These are phyloP conservation scores for Tetranychus piercei DNA, from an alignment of 2,888 invertebrate species.

Conservation along the genomic window DNA sequence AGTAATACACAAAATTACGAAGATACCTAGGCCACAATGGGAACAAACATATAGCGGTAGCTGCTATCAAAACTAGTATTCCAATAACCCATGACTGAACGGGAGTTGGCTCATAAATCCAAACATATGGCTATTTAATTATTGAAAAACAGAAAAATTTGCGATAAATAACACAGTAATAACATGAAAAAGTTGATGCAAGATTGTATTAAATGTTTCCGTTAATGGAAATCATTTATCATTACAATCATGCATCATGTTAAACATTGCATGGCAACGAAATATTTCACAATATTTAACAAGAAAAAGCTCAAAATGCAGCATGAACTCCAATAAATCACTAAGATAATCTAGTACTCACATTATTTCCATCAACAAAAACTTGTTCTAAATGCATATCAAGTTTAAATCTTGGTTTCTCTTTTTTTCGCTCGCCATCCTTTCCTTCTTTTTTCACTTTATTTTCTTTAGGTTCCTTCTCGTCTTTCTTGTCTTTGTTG, in stretches of 20 bases:
- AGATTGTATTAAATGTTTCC: background rate
- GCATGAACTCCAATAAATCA: too few relatives aligned
- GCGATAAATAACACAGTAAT: background rate
- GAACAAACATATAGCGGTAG: slow-evolving; percentile 87
- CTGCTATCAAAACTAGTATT: slow-evolving; percentile 56
- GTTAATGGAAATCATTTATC: background rate
- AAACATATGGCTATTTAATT: slow-evolving; percentile 51
- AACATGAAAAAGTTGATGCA: background rate
- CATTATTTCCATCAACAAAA: slow-evolving; percentile 81
- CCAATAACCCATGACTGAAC: slow-evolving; percentile 60
- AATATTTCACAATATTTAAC: too few relatives aligned
- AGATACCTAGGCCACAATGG: slow-evolving; percentile 96
- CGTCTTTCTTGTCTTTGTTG: slow-evolving; percentile 60
- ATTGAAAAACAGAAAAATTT: slow-evolving; percentile 9
- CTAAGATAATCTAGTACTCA: slow-evolving; percentile 22
- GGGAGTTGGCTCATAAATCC: slow-evolving; percentile 93
- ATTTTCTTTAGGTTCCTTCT: slow-evolving; percentile 20
- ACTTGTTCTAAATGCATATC: slow-evolving; percentile 90
- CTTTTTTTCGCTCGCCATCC: slow-evolving; percentile 42
- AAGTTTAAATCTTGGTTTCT: slow-evolving; percentile 76
- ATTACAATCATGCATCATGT: too few relatives aligned
- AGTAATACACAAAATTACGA: slow-evolving; percentile 57
- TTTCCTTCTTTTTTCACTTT: slow-evolving; percentile 24
- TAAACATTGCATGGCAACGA: background rate
- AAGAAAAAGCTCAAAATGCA: too few relatives aligned